Base-by-base conservation (phyloP, 2,113 vertebrate genomes). In the Amblyornis subalaris region DNA sequence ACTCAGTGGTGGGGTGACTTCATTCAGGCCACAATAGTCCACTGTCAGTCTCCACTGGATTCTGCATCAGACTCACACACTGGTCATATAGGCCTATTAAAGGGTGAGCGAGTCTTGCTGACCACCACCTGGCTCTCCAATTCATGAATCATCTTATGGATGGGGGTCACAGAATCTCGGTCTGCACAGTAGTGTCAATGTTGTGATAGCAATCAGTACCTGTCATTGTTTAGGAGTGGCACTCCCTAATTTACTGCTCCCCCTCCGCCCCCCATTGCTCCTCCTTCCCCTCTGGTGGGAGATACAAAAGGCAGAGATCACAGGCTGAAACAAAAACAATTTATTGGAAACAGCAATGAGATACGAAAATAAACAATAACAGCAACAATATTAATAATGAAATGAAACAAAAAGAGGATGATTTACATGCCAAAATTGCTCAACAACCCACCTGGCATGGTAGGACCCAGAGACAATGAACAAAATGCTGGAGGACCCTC, bases 141-240 rank as follows among this genome's bases (percentile, higher is more conserved):
- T 7, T 76, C 28, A 61, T 26, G 24, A 40, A 61, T 76, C 28
- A 38, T 40, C 5, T 26, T 22, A 26, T 25, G 35, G 36, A 33
- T 7, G 48, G 28, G 16, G 9, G 13, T 50, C 35, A 61, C 28
- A 40, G 12, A 40, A 20, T 12, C 35, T 50, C 1, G 0, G 16
- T 40, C 35, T 21, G 12, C 10, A 14, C 2, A 3, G 16, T 14
- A 48, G 5, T 48, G 44, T 21, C 35, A 38, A 7, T 61, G 44
- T 45, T 45, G 54, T 14, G 22, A 38, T 15, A 20, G 35, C 22
- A 61, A 50, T 8, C 28, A 48, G 21, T 38, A 25, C 14, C 21
- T 75, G 40, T 47, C 26, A 47, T 55, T 10, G 3, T 21, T 57
- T 24, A n/a, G 35, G 42, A 57, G 13, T 8, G 21, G 31, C 35